Percentiles rank a stretch among this genome's conserved stretches.
Evolutionary conservation across 2,113 vertebrate species (phyloP).

Genomic region (Periophthalmodon schlosseri): DNA sequence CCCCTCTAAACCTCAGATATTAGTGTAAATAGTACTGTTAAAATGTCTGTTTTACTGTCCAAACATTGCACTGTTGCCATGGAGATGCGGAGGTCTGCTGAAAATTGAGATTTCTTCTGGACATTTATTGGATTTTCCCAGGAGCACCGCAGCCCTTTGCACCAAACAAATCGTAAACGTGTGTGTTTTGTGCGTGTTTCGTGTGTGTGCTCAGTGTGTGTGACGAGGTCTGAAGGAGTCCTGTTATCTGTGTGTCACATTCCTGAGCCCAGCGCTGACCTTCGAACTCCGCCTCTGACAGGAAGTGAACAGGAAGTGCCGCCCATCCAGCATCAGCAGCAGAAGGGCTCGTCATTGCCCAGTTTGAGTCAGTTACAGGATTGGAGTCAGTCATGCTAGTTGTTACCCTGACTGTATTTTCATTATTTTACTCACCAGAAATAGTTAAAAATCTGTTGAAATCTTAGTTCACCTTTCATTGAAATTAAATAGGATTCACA

Average conservation of each 20-base stretch:
- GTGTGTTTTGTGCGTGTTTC: background rate
- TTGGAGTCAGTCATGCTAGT: too few species aligned
- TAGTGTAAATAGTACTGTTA: too few species aligned
- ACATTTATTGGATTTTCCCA: slow-evolving; percentile 32
- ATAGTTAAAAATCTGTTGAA: too few species aligned
- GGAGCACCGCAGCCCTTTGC: background rate
- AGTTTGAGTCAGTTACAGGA: too few species aligned
- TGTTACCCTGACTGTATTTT: too few species aligned
- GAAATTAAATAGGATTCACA: too few species aligned
- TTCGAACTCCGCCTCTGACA: slow-evolving; percentile 20
- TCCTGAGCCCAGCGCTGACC: slow-evolving; percentile 20
- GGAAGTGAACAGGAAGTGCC: slow-evolving; percentile 66
- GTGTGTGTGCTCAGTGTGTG: too few species aligned
- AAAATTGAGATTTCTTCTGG: background rate
- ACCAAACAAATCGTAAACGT: slow-evolving; percentile 33
- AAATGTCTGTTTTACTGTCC: background rate
- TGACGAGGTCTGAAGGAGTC: background rate
- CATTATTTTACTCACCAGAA: too few species aligned
- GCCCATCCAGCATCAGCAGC: slow-evolving; percentile 24
- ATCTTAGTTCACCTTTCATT: too few species aligned
- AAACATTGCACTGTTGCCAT: background rate
- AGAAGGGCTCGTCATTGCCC: background rate
- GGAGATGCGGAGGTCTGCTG: background rate
- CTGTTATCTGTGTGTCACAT: slow-evolving; percentile 18
- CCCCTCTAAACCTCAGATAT: too few species aligned